Percentiles rank a stretch among this genome's conserved stretches.
phyloP scores from a whole-genome alignment of 2,888 invertebrate species.

The Lasioglossum lativentre region DNA sequence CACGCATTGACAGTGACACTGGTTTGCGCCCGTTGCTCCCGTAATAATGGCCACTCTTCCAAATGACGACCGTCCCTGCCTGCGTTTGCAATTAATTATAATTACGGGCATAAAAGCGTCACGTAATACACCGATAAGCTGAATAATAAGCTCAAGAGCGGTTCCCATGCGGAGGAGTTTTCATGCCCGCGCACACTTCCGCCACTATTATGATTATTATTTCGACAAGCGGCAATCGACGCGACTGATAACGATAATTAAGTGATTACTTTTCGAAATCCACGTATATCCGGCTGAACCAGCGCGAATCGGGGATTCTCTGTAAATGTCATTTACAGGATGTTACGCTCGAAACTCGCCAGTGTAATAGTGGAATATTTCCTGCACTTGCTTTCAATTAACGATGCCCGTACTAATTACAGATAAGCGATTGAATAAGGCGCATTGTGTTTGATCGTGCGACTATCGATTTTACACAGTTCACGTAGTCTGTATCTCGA shows the following conservation, averaged over 20 bases:
- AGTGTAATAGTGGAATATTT: neutral
- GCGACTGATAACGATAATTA: constrained; percentile 40
- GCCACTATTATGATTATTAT: constrained; percentile 33
- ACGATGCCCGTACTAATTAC: neutral
- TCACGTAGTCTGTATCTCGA: neutral
- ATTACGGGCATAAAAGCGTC: constrained; percentile 58
- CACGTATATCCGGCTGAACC: constrained; percentile 2
- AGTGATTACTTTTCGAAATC: constrained; percentile 37
- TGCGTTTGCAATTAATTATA: constrained; percentile 62
- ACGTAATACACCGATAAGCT: constrained; percentile 54
- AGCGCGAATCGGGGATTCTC: constrained; percentile 8
- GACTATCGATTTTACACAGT: neutral
- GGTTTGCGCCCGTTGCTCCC: constrained; percentile 38
- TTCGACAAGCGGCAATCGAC: constrained; percentile 24
- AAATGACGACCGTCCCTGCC: constrained; percentile 38
- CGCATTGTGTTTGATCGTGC: neutral
- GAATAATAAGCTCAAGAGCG: constrained; percentile 56
- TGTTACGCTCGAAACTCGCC: neutral
- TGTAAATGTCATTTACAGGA: neutral
- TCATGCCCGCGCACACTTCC: constrained; percentile 5
- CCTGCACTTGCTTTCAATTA: neutral
- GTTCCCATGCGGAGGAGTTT: constrained; percentile 3
- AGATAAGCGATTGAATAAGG: neutral
- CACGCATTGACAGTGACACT: constrained; percentile 72
- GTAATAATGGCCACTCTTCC: constrained; percentile 60